Percentiles rank a stretch among this genome's conserved stretches.
These are phyloP conservation scores for Cygnus olor DNA, from an alignment of 2,797 vertebrate species.

Conservation along the genomic window DNA sequence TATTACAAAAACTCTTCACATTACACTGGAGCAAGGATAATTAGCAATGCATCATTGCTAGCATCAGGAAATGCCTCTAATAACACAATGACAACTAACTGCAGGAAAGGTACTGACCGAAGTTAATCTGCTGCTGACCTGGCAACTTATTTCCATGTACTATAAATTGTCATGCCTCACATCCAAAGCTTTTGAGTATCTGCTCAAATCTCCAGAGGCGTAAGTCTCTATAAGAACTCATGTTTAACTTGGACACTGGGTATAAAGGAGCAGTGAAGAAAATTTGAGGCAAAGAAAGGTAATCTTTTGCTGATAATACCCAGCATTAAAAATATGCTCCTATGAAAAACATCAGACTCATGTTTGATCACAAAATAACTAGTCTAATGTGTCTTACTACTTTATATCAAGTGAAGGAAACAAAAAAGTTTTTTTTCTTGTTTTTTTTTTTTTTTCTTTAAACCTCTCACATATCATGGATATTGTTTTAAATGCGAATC, in stretches of 20 bases:
- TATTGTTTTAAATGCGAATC: neutral
- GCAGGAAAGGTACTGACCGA: neutral
- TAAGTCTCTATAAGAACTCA: neutral
- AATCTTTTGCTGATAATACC: neutral
- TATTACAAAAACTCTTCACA: neutral
- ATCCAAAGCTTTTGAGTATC: neutral
- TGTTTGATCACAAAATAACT: neutral
- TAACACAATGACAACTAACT: neutral
- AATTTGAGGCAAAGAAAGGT: neutral
- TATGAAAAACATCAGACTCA: neutral
- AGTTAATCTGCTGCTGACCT: neutral
- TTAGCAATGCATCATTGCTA: neutral
- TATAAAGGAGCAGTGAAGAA: neutral
- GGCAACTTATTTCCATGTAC: neutral
- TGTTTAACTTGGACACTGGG: neutral
- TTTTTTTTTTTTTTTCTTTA: neutral
- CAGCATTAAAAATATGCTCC: neutral
- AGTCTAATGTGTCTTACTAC: neutral
- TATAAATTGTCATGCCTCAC: neutral
- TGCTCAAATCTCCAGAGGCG: neutral
- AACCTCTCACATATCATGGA: neutral
- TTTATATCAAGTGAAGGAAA: too few relatives aligned
- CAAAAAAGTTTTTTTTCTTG: too few relatives aligned
- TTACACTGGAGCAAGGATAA: neutral
- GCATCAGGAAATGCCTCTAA: neutral